These are phyloP conservation scores for Erebia epiphron DNA, from an alignment of 2,888 invertebrate species.

Conservation along the genomic window DNA sequence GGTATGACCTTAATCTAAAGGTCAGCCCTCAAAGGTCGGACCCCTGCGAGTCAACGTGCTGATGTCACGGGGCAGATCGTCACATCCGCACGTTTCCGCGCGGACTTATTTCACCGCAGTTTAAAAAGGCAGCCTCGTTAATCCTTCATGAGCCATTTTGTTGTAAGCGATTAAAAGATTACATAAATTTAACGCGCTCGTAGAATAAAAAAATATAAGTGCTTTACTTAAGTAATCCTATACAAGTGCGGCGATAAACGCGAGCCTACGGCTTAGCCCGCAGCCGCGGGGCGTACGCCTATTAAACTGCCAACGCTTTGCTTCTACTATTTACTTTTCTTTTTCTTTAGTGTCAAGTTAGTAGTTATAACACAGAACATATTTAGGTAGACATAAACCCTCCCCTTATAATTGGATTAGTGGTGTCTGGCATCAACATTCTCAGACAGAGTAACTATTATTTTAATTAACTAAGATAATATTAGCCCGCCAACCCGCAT, in stretches of 20 bases:
- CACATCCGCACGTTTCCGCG: not conserved
- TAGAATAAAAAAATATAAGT: slow-evolving; percentile 8
- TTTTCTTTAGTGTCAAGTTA: too few relatives aligned
- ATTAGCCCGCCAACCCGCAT: too few relatives aligned
- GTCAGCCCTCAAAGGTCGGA: not conserved
- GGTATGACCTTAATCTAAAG: not conserved
- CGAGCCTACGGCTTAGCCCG: not conserved
- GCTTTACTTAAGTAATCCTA: slow-evolving; percentile 9
- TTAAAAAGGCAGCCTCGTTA: slow-evolving; percentile 17
- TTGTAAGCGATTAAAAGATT: slow-evolving; percentile 18
- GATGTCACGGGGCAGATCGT: not conserved
- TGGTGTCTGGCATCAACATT: too few relatives aligned
- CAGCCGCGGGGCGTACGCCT: not conserved
- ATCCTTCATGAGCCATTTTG: slow-evolving; percentile 27
- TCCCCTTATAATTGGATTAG: too few relatives aligned
- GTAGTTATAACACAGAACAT: too few relatives aligned
- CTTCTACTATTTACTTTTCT: not conserved
- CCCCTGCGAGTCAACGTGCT: not conserved
- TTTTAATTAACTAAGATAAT: too few relatives aligned
- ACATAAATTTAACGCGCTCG: slow-evolving; percentile 18
- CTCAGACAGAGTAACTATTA: too few relatives aligned
- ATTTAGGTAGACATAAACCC: too few relatives aligned
- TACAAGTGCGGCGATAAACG: slow-evolving; percentile 5
- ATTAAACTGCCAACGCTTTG: not conserved
- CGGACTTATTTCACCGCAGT: not conserved